These are phyloP conservation scores for Pinna nobilis DNA, from an alignment of 1,140 invertebrate species.

Conservation along the genomic window DNA sequence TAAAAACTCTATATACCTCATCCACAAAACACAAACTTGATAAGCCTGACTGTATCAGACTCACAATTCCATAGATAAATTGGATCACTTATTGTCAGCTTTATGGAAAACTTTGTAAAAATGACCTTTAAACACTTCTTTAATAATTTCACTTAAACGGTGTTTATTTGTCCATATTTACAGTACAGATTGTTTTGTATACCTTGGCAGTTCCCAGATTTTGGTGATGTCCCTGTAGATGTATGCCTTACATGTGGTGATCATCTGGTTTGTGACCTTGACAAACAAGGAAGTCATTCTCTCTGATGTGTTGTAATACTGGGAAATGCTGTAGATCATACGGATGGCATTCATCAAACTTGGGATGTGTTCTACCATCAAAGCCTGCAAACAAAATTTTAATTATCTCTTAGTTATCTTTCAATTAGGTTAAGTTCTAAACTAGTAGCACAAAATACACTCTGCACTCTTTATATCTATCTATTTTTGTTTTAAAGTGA, in stretches of 20 bases:
- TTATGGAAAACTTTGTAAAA: no score
- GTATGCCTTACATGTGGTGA: constrained; percentile 93
- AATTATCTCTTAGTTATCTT: no score
- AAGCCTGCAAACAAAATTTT: constrained; percentile 75
- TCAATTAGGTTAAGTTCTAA: no score
- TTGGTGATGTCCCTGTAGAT: constrained; percentile 90
- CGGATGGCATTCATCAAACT: constrained; percentile 75
- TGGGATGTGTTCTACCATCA: constrained; percentile 74
- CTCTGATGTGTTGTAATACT: constrained; percentile 76
- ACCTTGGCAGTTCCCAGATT: constrained; percentile 91
- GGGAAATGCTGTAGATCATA: constrained; percentile 76
- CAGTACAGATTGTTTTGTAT: constrained; percentile 19
- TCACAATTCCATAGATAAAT: no score
- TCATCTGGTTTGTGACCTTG: constrained; percentile 96
- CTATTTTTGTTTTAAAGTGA: not conserved
- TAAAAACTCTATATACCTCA: no score
- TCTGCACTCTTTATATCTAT: no score
- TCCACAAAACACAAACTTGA: no score
- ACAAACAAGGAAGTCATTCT: constrained; percentile 76
- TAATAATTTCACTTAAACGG: no score
- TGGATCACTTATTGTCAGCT: no score
- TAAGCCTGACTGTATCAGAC: no score
- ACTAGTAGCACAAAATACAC: no score
- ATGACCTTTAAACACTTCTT: no score
- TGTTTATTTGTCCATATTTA: not conserved